Evolutionary conservation across 2,113 vertebrate genomes (phyloP).

Genomic region (Malurus alboscapulatus): DNA sequence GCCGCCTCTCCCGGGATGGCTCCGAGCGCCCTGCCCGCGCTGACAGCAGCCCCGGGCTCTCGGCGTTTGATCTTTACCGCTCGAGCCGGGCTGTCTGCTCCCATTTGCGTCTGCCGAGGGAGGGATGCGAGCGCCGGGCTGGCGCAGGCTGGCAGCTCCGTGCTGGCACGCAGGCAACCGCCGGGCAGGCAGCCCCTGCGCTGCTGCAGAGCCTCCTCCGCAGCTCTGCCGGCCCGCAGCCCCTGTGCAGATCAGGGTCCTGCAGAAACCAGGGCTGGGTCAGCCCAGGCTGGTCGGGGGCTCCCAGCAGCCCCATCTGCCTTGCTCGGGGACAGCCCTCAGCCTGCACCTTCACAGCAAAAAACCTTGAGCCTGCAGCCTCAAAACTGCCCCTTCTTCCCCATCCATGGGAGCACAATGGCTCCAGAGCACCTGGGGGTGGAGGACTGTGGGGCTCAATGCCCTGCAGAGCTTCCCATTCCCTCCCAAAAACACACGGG

Average conservation of each 20-base stretch:
- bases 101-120: constrained; percentile 21
- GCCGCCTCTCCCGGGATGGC: neutral
- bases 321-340: neutral
- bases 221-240: neutral
- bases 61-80: neutral
- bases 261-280: neutral
- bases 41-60: constrained; percentile 34
- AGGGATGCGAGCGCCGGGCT: neutral
- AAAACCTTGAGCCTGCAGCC: neutral
- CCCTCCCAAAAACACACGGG: rapidly evolving
- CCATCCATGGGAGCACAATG: rapidly evolving
- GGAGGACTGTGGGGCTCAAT: neutral
- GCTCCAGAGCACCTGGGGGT: neutral
- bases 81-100: constrained; percentile 17
- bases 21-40: rapidly evolving
- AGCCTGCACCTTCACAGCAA: neutral
- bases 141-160: neutral
- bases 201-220: neutral
- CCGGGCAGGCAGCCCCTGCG: neutral
- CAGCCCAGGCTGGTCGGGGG: neutral
- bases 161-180: neutral
- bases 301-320: neutral
- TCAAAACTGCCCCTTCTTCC: neutral
- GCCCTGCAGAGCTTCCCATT: rapidly evolving
- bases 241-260: rapidly evolving